Conservation (phyloP, 2,797 vertebrate genomes). For the Hyperoplus lanceolatus region DNA sequence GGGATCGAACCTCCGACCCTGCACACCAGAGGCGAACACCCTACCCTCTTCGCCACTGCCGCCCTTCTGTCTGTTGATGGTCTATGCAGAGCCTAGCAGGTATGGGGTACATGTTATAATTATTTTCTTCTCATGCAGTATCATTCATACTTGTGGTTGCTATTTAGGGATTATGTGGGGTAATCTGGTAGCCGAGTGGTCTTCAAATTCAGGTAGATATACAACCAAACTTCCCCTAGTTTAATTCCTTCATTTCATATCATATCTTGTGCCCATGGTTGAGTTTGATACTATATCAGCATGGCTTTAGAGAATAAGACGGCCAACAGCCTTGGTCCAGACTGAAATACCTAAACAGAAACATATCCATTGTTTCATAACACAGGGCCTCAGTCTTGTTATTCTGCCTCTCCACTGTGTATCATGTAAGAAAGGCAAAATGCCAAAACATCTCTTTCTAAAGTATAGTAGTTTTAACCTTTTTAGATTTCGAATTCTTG, state of each 20-base stretch:
- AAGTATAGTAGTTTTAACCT: background rate
- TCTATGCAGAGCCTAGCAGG: background rate
- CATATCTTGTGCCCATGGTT: background rate
- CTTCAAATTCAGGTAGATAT: background rate
- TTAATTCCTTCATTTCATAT: background rate
- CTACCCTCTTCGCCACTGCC: no score
- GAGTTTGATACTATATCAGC: background rate
- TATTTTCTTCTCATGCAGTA: background rate
- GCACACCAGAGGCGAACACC: no score
- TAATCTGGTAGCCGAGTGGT: background rate
- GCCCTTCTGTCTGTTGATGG: background rate
- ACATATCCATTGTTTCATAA: no score
- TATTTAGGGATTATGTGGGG: background rate
- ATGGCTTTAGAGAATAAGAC: background rate
- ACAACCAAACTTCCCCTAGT: background rate
- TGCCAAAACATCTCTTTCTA: no score
- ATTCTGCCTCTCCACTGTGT: no score
- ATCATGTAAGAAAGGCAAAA: background rate
- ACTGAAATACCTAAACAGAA: background rate
- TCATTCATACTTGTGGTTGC: background rate
- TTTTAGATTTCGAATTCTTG: background rate
- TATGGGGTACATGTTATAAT: background rate
- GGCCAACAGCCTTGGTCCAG: background rate
- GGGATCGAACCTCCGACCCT: no score
- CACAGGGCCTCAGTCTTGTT: background rate